Evolutionary conservation across 1,140 invertebrate genomes (phyloP).

Genomic region (Ceratina japonica): DNA sequence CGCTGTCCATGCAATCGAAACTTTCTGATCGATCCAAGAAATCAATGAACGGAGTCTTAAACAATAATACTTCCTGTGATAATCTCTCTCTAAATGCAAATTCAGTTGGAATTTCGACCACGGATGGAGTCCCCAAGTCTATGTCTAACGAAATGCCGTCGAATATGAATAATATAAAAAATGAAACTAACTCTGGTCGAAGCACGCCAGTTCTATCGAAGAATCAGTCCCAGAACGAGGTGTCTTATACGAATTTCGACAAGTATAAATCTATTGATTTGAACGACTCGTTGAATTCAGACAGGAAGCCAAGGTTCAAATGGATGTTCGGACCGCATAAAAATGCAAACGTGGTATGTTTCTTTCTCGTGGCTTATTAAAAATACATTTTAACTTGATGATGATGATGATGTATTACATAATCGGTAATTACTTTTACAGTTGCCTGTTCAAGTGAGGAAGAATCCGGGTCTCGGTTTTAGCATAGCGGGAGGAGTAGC

Average conservation of each 20-base stretch:
- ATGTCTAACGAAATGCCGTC: not conserved
- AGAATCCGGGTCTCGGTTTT: constrained; percentile 78
- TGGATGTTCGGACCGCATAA: constrained; percentile 83
- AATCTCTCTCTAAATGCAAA: constrained; percentile 19
- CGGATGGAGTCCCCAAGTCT: not conserved
- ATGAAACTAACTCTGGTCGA: constrained; percentile 57
- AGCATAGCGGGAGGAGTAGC: constrained; percentile 76
- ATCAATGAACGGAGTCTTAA: constrained; percentile 56
- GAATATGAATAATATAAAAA: constrained; percentile 49
- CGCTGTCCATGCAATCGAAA: constrained; percentile 65
- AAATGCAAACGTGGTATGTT: constrained; percentile 81
- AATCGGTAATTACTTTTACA: constrained; percentile 58
- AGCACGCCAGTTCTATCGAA: constrained; percentile 58
- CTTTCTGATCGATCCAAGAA: constrained; percentile 63
- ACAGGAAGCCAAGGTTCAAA: constrained; percentile 71
- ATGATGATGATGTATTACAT: too few relatives aligned
- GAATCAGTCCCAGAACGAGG: constrained; percentile 38
- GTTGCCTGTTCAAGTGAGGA: constrained; percentile 78
- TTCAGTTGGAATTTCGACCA: not conserved
- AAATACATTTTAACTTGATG: not conserved
- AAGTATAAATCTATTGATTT: constrained; percentile 24
- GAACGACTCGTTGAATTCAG: constrained; percentile 42
- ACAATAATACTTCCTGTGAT: constrained; percentile 53
- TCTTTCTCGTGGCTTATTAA: not conserved
- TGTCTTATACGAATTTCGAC: constrained; percentile 39